These are phyloP conservation scores for Conchocele bisecta DNA, from an alignment of 2,888 invertebrate genomes.

Conservation along the genomic window DNA sequence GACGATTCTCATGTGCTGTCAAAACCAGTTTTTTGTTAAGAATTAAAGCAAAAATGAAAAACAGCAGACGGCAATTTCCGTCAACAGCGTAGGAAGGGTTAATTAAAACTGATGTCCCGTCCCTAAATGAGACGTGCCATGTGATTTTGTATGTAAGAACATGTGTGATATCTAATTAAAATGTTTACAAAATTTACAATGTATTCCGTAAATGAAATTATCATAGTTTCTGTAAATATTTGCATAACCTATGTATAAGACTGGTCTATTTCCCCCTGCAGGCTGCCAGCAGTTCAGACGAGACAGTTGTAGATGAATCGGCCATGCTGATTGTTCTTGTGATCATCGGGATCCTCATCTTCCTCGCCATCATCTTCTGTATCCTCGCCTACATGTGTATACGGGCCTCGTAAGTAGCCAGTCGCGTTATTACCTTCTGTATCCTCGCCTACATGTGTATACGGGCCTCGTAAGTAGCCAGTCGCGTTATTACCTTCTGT, in stretches of 20 bases:
- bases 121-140: too few relatives aligned
- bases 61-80: too few relatives aligned
- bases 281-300: constrained; percentile 45
- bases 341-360: constrained; percentile 70
- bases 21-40: too few relatives aligned
- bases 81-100: too few relatives aligned
- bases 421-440: neutral
- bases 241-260: neutral
- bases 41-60: too few relatives aligned
- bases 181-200: too few relatives aligned
- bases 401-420: constrained; percentile 63
- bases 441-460: too few relatives aligned
- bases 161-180: too few relatives aligned
- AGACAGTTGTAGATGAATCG: constrained; percentile 43
- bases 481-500: neutral
- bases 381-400: constrained; percentile 71
- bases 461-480: neutral
- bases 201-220: too few relatives aligned
- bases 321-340: constrained; percentile 72
- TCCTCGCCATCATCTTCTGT: constrained; percentile 71
- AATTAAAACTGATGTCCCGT: too few relatives aligned
- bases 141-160: neutral
- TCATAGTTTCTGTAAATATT: neutral
- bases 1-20: too few relatives aligned
- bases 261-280: constrained; percentile 9